Percentiles rank a stretch among this genome's conserved stretches.
Evolutionary conservation across 2,113 vertebrate genomes (phyloP).

Genomic region (Mastomys natalensis): DNA sequence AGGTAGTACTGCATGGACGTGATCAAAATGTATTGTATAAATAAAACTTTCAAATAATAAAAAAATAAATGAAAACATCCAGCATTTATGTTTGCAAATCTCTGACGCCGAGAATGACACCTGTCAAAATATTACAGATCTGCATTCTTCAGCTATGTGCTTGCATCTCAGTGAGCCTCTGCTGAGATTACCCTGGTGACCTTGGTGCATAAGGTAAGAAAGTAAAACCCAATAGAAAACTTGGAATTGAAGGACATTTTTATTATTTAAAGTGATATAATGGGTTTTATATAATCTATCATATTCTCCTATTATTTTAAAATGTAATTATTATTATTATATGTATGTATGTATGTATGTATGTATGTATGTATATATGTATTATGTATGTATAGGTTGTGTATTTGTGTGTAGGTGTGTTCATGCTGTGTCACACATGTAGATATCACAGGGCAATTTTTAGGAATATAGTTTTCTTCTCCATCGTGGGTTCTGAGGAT

Average conservation of each 20-base stretch:
- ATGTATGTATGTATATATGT: neutral
- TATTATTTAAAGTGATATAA: slow-evolving; percentile 2
- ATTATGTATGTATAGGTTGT: neutral
- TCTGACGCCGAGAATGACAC: neutral
- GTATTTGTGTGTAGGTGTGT: neutral
- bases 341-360: neutral
- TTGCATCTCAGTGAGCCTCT: neutral
- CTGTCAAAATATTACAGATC: neutral
- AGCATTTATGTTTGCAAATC: neutral
- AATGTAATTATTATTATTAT: neutral
- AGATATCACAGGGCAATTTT: neutral
- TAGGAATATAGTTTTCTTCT: neutral
- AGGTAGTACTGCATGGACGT: neutral
- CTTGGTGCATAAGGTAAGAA: neutral
- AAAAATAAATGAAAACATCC: neutral
- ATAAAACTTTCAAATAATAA: neutral
- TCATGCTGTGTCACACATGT: neutral
- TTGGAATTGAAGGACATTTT: neutral
- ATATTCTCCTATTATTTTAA: neutral
- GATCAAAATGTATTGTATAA: neutral
- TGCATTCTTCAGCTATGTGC: neutral
- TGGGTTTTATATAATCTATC: neutral
- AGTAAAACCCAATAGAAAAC: neutral
- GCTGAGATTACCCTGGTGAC: neutral
- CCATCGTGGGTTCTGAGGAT: neutral